phyloP scores from a whole-genome alignment of 2,113 vertebrate genomes.

The Vombatus ursinus region DNA sequence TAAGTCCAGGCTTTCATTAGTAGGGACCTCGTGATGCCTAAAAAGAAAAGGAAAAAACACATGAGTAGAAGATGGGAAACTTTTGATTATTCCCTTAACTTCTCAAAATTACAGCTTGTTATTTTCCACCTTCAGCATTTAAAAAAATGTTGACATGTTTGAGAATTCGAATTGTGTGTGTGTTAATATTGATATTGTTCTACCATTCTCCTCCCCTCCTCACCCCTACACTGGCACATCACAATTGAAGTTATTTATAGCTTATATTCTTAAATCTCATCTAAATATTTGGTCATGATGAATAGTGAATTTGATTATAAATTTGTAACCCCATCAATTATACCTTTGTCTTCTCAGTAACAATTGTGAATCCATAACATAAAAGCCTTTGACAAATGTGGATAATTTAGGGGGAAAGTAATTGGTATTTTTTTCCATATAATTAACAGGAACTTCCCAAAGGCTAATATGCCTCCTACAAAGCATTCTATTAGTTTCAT shows the following conservation, averaged over 20 bases:
- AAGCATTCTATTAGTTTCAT: slow-evolving; percentile 48
- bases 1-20: background rate
- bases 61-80: slow-evolving; percentile 17
- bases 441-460: slow-evolving; percentile 45
- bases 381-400: slow-evolving; percentile 58
- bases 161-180: slow-evolving; percentile 10
- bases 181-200: slow-evolving; percentile 28
- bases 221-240: background rate
- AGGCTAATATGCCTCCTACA: slow-evolving; percentile 10
- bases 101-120: slow-evolving; percentile 17
- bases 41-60: background rate
- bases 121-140: background rate
- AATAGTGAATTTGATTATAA: slow-evolving; percentile 46
- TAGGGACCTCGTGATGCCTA: background rate
- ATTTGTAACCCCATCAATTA: slow-evolving; percentile 13
- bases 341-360: background rate
- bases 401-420: slow-evolving; percentile 49
- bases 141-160: slow-evolving; percentile 41
- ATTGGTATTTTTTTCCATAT: slow-evolving; percentile 12
- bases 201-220: background rate
- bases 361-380: slow-evolving; percentile 50
- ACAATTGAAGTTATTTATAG: slow-evolving; percentile 29
- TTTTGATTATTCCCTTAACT: slow-evolving; percentile 1
- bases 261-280: slow-evolving; percentile 39
- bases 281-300: slow-evolving; percentile 10